These are phyloP conservation scores for Apaloderma vittatum DNA, from an alignment of 2,113 vertebrate species.

Conservation along the genomic window DNA sequence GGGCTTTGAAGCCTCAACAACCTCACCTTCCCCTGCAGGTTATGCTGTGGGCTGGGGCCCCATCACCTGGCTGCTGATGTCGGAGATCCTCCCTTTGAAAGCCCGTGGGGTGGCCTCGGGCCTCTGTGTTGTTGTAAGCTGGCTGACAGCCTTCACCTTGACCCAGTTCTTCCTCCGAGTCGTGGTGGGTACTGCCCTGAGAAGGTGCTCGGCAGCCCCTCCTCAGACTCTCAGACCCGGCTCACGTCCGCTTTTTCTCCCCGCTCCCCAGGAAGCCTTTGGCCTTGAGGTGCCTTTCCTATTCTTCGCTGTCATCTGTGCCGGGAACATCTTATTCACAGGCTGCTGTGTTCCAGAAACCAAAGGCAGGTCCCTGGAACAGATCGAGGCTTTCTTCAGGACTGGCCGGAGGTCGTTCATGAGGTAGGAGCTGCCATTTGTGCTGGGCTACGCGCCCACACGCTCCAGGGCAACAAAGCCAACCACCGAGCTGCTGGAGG, in stretches of 20 bases:
- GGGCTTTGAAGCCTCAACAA: not conserved
- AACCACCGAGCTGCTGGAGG: not conserved
- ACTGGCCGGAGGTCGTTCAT: conserved; percentile 74
- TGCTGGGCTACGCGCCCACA: not conserved
- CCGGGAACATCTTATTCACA: conserved; percentile 88
- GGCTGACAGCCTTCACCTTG: conserved; percentile 91
- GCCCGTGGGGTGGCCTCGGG: conserved; percentile 90
- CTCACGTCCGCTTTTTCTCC: not conserved
- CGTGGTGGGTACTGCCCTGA: conserved; percentile 68
- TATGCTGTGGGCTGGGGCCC: conserved; percentile 98
- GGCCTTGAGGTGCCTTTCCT: conserved; percentile 90
- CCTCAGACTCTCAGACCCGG: not conserved
- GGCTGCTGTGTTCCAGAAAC: conserved; percentile 92
- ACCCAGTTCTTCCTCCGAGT: conserved; percentile 86
- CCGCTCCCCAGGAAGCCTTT: conserved; percentile 65
- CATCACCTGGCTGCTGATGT: conserved; percentile 97
- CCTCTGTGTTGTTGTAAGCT: conserved; percentile 91
- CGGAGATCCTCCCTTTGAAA: conserved; percentile 91
- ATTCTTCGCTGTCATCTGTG: conserved; percentile 85
- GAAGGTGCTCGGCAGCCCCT: not conserved
- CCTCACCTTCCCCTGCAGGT: conserved; percentile 75
- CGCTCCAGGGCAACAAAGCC: not conserved
- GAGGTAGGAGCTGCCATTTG: conserved; percentile 40
- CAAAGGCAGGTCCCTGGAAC: conserved; percentile 89
- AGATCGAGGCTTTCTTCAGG: conserved; percentile 93